A percentile compares a stretch with the other conserved stretches of the same genome.
phyloP scores from a whole-genome alignment of 1,140 invertebrate genomes.

The Sitodiplosis mosellana region DNA sequence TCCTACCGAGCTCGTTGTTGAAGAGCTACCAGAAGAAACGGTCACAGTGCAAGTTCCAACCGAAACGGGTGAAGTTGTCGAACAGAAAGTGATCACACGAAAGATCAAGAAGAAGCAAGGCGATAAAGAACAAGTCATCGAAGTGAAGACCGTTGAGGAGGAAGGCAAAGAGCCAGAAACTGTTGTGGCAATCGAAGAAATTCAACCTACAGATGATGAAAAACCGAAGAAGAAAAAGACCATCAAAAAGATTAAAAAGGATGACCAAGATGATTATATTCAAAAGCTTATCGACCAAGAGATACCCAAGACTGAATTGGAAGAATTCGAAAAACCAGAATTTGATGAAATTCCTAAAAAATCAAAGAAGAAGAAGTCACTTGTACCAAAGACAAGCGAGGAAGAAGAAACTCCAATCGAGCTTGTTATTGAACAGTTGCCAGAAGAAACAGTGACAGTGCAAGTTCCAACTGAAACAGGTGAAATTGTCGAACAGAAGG shows the following conservation, averaged over 20 bases:
- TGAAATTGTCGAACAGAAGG: constrained; percentile 7
- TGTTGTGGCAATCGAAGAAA: constrained; percentile 9
- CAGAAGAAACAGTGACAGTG: constrained; percentile 9
- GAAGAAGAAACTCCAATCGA: not conserved
- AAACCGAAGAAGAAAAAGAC: constrained; percentile 17
- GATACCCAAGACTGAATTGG: constrained; percentile 16
- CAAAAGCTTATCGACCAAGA: constrained; percentile 19
- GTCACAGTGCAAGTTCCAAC: constrained; percentile 17
- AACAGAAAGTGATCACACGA: constrained; percentile 16
- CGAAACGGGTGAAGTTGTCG: constrained; percentile 25
- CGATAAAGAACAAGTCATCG: constrained; percentile 25
- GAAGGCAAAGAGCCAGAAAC: constrained; percentile 16
- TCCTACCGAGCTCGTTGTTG: constrained; percentile 11
- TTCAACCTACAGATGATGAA: constrained; percentile 11
- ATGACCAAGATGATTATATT: constrained; percentile 21
- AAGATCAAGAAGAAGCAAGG: constrained; percentile 15
- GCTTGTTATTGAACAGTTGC: constrained; percentile 8
- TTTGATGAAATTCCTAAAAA: not conserved
- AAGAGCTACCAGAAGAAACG: too few relatives aligned
- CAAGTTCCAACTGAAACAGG: constrained; percentile 1
- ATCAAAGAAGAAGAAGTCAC: not conserved
- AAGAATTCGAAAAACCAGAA: constrained; percentile 3
- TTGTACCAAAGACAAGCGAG: constrained; percentile 8
- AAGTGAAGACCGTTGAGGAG: constrained; percentile 24
- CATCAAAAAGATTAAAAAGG: constrained; percentile 15